Evolutionary conservation across 2,888 invertebrate species (phyloP), one percentile per base, ranked within the genome.

Genomic region (Lasioglossum leucozonium): DNA sequence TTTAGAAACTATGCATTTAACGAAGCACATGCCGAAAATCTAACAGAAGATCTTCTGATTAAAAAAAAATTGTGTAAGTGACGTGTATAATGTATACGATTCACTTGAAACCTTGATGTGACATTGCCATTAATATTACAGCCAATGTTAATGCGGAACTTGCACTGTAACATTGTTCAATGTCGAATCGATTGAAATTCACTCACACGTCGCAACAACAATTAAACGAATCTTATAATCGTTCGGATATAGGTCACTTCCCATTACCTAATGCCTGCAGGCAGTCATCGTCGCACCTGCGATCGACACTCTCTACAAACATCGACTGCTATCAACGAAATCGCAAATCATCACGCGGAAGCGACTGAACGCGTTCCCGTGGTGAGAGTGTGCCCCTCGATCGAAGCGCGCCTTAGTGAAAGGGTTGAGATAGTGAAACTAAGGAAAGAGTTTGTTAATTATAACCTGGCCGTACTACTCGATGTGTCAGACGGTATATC

Each of bases 361-460:
- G 65, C 65, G 44, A 72, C 11, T 40, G n/a, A 34, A 44, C 65
- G 51, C 78, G 78, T 34, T 78, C 42, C 26, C 82, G 10, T 72
- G 26, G 74, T 72, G 82, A 74, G 82, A 82, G 69, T 34, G 69
- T 34, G 82, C 58, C 79, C 40, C 37, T 72, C 58, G 18, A 22
- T 58, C 5, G 71, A 37, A 37, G 26, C 62, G 44, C 71, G 69
- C 11, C 26, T 71, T 26, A 47, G 83, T 82, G 82, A 83, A 83
- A 83, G 76, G 76, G 72, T 72, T 58, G 55, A 42, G 44, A 40
- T 37, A 67, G 83, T 77, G 83, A 82, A 83, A 83, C 83, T 72
- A 77, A 82, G 83, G 76, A 72, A 83, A 83, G 37, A 30, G 77
- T 47, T n/a, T 72, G 42, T 75, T 77, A 73, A 83, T 83, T 73